Evolutionary conservation across 2,888 invertebrate species (phyloP), one percentile per base, ranked within the genome.

Genomic region (Xestobium rufovillosum): DNA sequence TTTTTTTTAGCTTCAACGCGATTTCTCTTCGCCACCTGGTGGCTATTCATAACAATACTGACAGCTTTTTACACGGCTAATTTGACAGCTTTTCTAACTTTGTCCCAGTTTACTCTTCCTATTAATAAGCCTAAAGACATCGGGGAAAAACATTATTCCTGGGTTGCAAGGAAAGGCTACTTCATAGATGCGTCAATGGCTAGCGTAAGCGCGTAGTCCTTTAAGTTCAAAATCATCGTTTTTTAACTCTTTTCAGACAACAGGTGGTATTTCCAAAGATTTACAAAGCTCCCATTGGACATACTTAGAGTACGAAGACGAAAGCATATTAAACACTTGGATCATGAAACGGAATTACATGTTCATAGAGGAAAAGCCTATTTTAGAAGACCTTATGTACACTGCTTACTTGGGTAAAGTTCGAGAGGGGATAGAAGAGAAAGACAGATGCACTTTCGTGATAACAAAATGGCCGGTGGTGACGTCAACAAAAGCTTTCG

Each of bases 51-150:
- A 49, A 84, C 86, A 23, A 76, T 90, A 34, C 67, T 90, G 30
- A 88, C 89, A 1, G 84, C 89, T 8, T 90, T 89, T 64, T 91
- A 91, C 64, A 91, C 90, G 2, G 90, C 90, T 4, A 90, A 90
- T 63, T 68, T 91, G 55, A 90, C 90, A 0, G 90, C 90, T 9
- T 90, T 89, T 57, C 70, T 91, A 33, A 90, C 90, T 0, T 67
- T 88, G 11, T 88, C 88, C 4, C 80, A 82, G 59, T 88, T 89
- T 51, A 87, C 87, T 0, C 67, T 90, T 48, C 84, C 86, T 10
- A 83, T 83, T 30, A 80, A 79, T 48, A 73, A 71, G 23, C 71
- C 83, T 0, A 61, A 73, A 29, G 86, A 88, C 56, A 72, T 89
- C 9, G 68, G 72, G 1, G 51, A 56, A 2, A 79, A 78, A 54